These are phyloP conservation scores for Tetranychus truncatus DNA, from an alignment of 2,888 invertebrate species.

Conservation along the genomic window DNA sequence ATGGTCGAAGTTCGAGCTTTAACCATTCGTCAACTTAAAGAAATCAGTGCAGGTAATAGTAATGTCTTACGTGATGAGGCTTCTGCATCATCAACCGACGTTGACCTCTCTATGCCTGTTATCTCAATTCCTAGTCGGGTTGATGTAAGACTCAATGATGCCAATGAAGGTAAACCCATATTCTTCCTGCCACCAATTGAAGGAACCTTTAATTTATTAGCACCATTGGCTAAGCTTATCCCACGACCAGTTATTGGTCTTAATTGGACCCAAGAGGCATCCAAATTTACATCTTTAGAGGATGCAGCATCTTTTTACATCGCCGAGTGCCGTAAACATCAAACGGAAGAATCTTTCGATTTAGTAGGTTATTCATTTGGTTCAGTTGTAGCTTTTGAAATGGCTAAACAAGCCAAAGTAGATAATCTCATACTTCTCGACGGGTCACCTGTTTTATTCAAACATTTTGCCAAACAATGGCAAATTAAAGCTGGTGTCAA, in stretches of 20 bases:
- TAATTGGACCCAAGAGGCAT: background rate
- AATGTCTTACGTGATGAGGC: conserved; percentile 25
- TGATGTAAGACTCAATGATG: conserved; percentile 44
- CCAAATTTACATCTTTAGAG: background rate
- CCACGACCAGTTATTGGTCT: conserved; percentile 10
- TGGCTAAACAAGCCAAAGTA: conserved; percentile 63
- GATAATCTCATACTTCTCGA: conserved; percentile 60
- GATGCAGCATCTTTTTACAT: conserved; percentile 7
- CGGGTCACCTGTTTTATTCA: conserved; percentile 66
- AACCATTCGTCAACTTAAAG: conserved; percentile 54
- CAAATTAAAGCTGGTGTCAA: conserved; percentile 39
- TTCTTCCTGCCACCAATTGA: conserved; percentile 66
- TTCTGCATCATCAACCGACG: background rate
- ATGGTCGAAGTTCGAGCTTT: conserved; percentile 74
- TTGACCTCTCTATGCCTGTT: conserved; percentile 38
- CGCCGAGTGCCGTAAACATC: conserved; percentile 14
- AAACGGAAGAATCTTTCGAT: conserved; percentile 54
- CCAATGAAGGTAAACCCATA: conserved; percentile 30
- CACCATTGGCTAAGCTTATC: conserved; percentile 14
- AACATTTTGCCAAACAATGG: conserved; percentile 29
- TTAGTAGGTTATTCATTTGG: conserved; percentile 91
- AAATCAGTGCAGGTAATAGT: conserved; percentile 32
- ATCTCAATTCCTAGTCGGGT: conserved; percentile 52
- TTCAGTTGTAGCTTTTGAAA: conserved; percentile 80
- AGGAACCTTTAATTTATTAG: conserved; percentile 39